phyloP scores from a whole-genome alignment of 2,888 invertebrate genomes.

The Drosophila paucipuncta region DNA sequence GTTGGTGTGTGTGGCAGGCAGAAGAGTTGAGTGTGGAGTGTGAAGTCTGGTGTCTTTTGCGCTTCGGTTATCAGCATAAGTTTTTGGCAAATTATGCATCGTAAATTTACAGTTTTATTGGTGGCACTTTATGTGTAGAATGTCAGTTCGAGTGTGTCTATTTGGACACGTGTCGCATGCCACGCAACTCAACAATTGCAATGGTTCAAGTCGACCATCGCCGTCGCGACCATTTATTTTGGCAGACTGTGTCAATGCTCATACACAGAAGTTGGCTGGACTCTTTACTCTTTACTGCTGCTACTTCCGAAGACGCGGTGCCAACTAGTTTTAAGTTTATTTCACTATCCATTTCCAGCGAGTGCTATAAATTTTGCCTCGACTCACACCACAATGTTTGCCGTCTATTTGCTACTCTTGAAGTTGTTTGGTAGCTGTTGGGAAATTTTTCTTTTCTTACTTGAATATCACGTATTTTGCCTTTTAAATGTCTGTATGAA shows the following conservation, averaged over 20 bases:
- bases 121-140: slow-evolving; percentile 48
- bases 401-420: slow-evolving; percentile 51
- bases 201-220: slow-evolving; percentile 5
- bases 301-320: slow-evolving; percentile 2
- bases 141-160: slow-evolving; percentile 43
- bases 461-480: slow-evolving; percentile 11
- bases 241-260: slow-evolving; percentile 56
- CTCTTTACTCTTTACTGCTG: slow-evolving; percentile 6
- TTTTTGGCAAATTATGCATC: slow-evolving; percentile 62
- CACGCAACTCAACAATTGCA: slow-evolving; percentile 59
- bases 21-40: background rate
- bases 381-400: slow-evolving; percentile 35
- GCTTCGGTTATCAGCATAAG: slow-evolving; percentile 57
- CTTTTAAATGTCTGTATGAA: slow-evolving; percentile 25
- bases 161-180: slow-evolving; percentile 68
- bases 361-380: slow-evolving; percentile 58
- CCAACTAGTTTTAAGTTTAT: slow-evolving; percentile 52
- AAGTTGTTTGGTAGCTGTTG: slow-evolving; percentile 26
- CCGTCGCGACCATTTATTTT: slow-evolving; percentile 56
- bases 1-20: slow-evolving; percentile 2
- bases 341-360: slow-evolving; percentile 27
- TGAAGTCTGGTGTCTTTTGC: slow-evolving; percentile 11
- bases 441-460: slow-evolving; percentile 24
- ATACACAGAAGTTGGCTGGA: slow-evolving; percentile 22
- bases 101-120: slow-evolving; percentile 66